Evolutionary conservation across 2,113 vertebrate genomes (phyloP).

Genomic region (Ictalurus furcatus): DNA sequence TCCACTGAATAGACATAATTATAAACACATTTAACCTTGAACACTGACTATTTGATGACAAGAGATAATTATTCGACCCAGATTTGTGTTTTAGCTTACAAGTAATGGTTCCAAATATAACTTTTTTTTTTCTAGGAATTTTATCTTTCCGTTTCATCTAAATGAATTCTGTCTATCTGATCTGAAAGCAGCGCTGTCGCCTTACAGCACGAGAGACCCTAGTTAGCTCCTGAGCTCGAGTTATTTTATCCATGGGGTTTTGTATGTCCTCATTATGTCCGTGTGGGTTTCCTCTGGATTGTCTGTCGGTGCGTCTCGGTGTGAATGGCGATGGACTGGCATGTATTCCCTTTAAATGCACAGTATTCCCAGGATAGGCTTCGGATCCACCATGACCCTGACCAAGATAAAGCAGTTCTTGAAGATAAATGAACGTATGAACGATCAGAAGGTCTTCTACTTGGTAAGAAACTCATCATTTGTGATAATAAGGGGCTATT

Average conservation of each 20-base stretch:
- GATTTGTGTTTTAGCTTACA: background rate
- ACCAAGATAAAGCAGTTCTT: background rate
- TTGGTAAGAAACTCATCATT: background rate
- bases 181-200: background rate
- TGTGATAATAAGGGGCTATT: background rate
- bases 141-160: background rate
- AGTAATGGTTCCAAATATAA: background rate
- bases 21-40: constrained; percentile 2
- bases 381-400: background rate
- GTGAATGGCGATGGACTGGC: background rate
- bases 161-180: constrained; percentile 1
- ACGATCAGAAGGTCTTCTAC: background rate
- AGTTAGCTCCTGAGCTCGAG: background rate
- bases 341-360: background rate
- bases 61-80: background rate
- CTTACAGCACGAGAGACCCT: background rate
- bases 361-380: background rate
- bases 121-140: background rate
- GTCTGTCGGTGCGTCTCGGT: too few relatives aligned
- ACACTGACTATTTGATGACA: background rate
- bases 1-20: constrained; percentile 11
- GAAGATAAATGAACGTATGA: background rate
- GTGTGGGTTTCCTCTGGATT: background rate
- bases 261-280: background rate
- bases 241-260: background rate